A percentile compares a stretch with the other conserved stretches of the same genome.
phyloP scores from a whole-genome alignment of 2,113 vertebrate species.

The Anser cygnoides region DNA sequence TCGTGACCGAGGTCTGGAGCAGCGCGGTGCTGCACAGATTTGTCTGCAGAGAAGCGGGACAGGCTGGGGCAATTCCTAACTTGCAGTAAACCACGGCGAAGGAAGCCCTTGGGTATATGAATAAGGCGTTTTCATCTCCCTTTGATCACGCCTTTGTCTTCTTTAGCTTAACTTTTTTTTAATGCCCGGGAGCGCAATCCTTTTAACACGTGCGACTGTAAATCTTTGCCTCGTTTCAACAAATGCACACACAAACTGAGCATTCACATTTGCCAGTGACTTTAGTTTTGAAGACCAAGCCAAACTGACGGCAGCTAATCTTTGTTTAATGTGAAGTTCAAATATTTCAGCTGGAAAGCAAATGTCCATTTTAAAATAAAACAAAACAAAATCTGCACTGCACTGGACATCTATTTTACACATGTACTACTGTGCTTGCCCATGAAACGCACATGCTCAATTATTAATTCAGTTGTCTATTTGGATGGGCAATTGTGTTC shows the following conservation, averaged over 20 bases:
- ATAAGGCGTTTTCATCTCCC: not conserved
- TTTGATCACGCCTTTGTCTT: not conserved
- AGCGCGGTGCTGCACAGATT: not conserved
- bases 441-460: not conserved
- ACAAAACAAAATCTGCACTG: not conserved
- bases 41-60: not conserved
- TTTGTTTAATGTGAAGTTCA: not conserved
- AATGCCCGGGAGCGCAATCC: not conserved
- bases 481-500: not conserved
- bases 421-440: not conserved
- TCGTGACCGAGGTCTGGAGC: not conserved
- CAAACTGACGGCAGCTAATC: not conserved
- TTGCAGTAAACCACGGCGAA: not conserved
- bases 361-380: not conserved
- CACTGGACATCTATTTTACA: not conserved
- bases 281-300: not conserved
- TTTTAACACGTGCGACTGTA: fast-evolving
- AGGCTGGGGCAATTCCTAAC: not conserved
- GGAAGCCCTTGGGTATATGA: not conserved
- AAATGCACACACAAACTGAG: not conserved
- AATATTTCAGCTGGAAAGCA: not conserved
- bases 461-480: not conserved
- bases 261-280: not conserved
- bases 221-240: not conserved
- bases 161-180: not conserved